Conservation (phyloP, 2,888 invertebrate species). For the Ptychoptera albimana region DNA sequence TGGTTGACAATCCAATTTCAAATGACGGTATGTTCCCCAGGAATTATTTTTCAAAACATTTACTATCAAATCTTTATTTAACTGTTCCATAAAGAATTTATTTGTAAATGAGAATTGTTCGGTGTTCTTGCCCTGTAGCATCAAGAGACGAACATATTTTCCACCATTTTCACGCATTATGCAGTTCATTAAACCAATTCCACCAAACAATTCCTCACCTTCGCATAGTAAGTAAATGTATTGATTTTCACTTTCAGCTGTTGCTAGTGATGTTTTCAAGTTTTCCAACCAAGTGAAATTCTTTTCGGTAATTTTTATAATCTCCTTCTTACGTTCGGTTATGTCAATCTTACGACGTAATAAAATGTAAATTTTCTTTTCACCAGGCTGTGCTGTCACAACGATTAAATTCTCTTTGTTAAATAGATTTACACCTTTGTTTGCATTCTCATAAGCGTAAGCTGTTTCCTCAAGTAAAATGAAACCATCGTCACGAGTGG, state of each 20-base stretch:
- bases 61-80: conserved; percentile 61
- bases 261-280: conserved; percentile 58
- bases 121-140: conserved; percentile 46
- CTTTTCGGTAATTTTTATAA: conserved; percentile 51
- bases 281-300: conserved; percentile 67
- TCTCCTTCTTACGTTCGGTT: conserved; percentile 26
- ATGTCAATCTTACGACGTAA: conserved; percentile 33
- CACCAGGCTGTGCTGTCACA: conserved; percentile 45
- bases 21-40: conserved; percentile 81
- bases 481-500: conserved; percentile 53
- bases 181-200: conserved; percentile 82
- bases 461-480: conserved; percentile 54
- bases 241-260: conserved; percentile 39
- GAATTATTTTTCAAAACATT: conserved; percentile 68
- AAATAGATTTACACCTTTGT: conserved; percentile 27
- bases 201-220: conserved; percentile 53
- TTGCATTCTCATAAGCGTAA: conserved; percentile 28
- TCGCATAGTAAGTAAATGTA: conserved; percentile 54
- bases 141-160: conserved; percentile 51
- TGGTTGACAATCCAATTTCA: conserved; percentile 40
- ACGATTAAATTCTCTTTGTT: conserved; percentile 33
- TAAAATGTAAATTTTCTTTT: conserved; percentile 47
- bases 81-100: conserved; percentile 43
- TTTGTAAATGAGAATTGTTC: conserved; percentile 42
- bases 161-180: conserved; percentile 79